Evolutionary conservation across 2,888 invertebrate genomes (phyloP), one percentile per base, ranked within the genome.

Genomic region (Athrips mouffetella): DNA sequence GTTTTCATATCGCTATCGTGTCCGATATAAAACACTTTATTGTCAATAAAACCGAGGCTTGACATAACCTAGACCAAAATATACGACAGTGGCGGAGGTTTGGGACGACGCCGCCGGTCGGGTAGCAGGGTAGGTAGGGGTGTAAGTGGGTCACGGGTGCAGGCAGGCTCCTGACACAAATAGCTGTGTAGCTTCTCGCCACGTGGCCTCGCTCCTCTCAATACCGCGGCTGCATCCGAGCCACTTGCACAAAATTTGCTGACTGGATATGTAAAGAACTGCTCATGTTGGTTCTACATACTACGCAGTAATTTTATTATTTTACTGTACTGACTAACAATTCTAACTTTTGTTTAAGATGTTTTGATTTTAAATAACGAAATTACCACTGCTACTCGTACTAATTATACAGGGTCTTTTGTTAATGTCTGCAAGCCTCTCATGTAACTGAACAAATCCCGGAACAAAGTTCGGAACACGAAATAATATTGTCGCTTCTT

Each of bases 151-250:
- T 87, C 87, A 87, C 80, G 84, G 87, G n/a, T n/a, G n/a, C n/a
- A 82, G 85, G 80, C 82, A 77, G 68, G 74, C 78, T 80, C 80
- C 86, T 82, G 85, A 86, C 86, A 83, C 85, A 79, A 84, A 86
- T 85, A 84, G 76, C 80, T 71, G 60, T 70, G 77, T 70, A 74
- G 79, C 76, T 37, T 21, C 78, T 75, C 67, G 65, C 76, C 83
- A 78, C 82, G 83, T 80, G 82, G 73, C 80, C 73, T 74, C 72
- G 70, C 52, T 62, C 62, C 65, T 67, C 66, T 70, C 70, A 64
- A 70, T 48, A 48, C 48, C 44, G 40, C 23, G 30, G 45, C 13
- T 21, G 33, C 20, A 20, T 21, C 16, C 15, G 35, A 2, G 31
- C 40, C 47, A 39, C 37, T 40, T 47, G 20, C 31, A 23, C 31